A percentile compares a stretch with the other conserved stretches of the same genome.
Conservation (phyloP, 2,797 vertebrate species). For the Muraenolepis orangiensis region DNA sequence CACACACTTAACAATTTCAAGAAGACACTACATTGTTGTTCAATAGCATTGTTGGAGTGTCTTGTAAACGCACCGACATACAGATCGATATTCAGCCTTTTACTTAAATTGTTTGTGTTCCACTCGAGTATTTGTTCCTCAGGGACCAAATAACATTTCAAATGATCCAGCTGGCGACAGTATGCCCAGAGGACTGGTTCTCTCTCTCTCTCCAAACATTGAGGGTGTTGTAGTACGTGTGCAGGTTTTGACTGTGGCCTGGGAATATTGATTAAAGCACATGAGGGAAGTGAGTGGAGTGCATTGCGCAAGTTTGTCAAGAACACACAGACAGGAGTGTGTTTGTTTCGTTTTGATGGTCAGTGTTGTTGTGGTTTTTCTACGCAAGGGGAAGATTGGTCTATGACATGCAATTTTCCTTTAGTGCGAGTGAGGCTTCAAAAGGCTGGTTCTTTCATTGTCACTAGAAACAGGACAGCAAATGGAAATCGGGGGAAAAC, state of each 20-base stretch:
- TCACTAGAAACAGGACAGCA: not conserved
- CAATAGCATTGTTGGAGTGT: constrained; percentile 22
- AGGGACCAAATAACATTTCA: constrained; percentile 15
- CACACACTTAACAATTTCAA: not conserved
- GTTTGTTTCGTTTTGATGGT: too few relatives aligned
- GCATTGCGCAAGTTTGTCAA: too few relatives aligned
- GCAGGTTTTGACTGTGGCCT: too few relatives aligned
- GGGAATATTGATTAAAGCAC: too few relatives aligned
- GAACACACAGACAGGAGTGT: too few relatives aligned
- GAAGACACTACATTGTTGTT: constrained; percentile 37
- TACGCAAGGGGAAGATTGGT: too few relatives aligned
- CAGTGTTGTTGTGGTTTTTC: too few relatives aligned
- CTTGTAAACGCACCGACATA: constrained; percentile 34
- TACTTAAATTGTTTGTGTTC: constrained; percentile 38
- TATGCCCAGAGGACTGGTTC: not conserved
- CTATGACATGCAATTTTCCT: not conserved
- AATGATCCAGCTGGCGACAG: not conserved
- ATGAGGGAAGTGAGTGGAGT: too few relatives aligned
- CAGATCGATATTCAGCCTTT: constrained; percentile 47
- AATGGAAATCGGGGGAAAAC: constrained; percentile 2
- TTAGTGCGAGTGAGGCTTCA: not conserved
- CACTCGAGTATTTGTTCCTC: constrained; percentile 5
- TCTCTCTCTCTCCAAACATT: too few relatives aligned
- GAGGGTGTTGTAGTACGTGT: too few relatives aligned
- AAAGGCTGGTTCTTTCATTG: not conserved